Evolutionary conservation across 1,140 invertebrate species (phyloP), one percentile per base, ranked within the genome.

Genomic region (Diprion similis): DNA sequence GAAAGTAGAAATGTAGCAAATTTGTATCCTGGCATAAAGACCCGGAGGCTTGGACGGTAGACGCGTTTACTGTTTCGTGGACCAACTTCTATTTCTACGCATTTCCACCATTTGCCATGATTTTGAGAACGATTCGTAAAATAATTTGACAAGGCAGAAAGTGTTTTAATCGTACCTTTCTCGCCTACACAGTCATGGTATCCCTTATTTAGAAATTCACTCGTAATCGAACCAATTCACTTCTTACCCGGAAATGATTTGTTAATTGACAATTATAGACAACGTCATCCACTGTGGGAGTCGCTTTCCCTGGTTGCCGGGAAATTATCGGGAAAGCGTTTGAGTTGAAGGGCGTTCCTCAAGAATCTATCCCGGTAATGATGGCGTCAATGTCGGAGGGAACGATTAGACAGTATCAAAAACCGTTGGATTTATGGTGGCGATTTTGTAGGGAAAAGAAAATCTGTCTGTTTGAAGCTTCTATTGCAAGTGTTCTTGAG

Each of bases 91-190:
- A 70, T n/a, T 81, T 80, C 77, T 81, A 81, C 46, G 79, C 79
- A 37, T 81, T 82, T 74, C 79, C 79, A 64, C 80, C 80, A 10
- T 77, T 81, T 71, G 8, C 48, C 24, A 9, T 78, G 19, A 79
- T 82, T 46, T 64, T 76, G 8, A 75, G 76, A 73, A 71, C 66
- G 45, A 67, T 81, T 73, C 71, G 74, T 45, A 82, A 80, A 78
- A 65, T 65, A 47, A 72, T 59, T 18, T 68, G 81, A 82, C 59
- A 69, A 77, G 68, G 81, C 78, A 59, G 66, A 71, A 68, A 77
- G 79, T 4, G 75, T 81, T 48, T 19, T 81, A 19, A 73, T 81
- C 10, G 77, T 81, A 74, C 82, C 80, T 84, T 82, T 85, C 48
- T 82, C 79, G 74, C 74, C 78, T 10, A 75, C 74, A 37, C 81